Conservation (phyloP, 2,113 vertebrate species). For the Taxidea taxus region DNA sequence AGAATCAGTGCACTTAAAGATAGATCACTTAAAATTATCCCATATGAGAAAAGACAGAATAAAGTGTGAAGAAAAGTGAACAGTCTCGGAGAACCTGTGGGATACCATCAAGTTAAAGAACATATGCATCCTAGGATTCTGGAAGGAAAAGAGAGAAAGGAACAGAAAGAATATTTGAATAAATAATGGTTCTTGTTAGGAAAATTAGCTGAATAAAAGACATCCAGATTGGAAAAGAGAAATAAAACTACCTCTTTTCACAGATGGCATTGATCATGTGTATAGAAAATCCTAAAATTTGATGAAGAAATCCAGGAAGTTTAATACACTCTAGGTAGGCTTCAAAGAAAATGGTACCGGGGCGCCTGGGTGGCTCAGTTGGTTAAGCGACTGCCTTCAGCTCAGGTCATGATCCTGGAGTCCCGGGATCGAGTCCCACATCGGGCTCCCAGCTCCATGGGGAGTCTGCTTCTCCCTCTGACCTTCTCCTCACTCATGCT, state of each 20-base stretch:
- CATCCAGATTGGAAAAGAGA: neutral
- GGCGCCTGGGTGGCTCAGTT: too few species aligned
- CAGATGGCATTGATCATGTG: neutral
- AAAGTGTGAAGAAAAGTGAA: neutral
- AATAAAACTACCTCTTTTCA: neutral
- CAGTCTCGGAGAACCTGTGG: neutral
- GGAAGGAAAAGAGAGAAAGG: neutral
- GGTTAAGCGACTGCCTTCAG: too few species aligned
- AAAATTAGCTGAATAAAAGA: neutral
- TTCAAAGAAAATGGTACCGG: neutral
- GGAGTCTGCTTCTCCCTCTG: too few species aligned
- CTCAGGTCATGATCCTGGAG: too few species aligned
- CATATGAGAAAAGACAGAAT: neutral
- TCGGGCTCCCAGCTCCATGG: too few species aligned
- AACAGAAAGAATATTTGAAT: neutral
- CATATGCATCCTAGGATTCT: neutral
- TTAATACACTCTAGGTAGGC: neutral
- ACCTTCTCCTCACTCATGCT: too few species aligned
- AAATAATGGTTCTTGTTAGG: neutral
- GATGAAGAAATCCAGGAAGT: neutral
- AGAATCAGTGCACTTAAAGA: neutral
- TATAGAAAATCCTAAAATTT: neutral
- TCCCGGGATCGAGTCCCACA: too few species aligned
- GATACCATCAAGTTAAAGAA: neutral
- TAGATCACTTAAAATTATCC: neutral